Percentiles rank a stretch among this genome's conserved stretches.
These are phyloP conservation scores for Phrynosoma blainvillii DNA, from an alignment of 2,113 vertebrate genomes.

Conservation along the genomic window DNA sequence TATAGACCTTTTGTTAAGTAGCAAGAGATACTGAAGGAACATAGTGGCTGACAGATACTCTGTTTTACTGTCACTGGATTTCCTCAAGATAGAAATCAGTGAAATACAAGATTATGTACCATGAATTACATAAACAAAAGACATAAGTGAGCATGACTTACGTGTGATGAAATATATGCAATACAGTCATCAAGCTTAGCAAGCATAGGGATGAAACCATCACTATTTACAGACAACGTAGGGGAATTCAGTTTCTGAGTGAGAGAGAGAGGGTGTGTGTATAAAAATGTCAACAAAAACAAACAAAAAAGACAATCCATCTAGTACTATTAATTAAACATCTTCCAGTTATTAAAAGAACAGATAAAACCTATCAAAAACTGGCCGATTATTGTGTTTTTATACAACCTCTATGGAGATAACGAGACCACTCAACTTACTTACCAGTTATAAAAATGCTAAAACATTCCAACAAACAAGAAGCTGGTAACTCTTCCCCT, in stretches of 20 bases:
- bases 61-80: neutral
- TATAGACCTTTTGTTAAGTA: neutral
- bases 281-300: constrained; percentile 1
- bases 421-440: neutral
- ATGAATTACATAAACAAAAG: neutral
- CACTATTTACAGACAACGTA: constrained; percentile 93
- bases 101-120: neutral
- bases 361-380: neutral
- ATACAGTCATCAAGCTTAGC: constrained; percentile 97
- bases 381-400: neutral
- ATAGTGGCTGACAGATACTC: neutral
- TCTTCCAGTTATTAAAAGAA: neutral
- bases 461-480: neutral
- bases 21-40: neutral
- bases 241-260: constrained; percentile 95
- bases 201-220: constrained; percentile 97
- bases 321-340: neutral
- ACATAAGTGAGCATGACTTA: constrained; percentile 75
- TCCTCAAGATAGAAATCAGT: neutral
- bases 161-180: constrained; percentile 93
- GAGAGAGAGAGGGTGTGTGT: constrained; percentile 22
- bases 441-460: neutral
- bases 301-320: neutral
- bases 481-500: neutral
- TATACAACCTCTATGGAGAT: neutral